Conservation (phyloP, 2,888 invertebrate genomes). For the Orchesellides sinensis region DNA sequence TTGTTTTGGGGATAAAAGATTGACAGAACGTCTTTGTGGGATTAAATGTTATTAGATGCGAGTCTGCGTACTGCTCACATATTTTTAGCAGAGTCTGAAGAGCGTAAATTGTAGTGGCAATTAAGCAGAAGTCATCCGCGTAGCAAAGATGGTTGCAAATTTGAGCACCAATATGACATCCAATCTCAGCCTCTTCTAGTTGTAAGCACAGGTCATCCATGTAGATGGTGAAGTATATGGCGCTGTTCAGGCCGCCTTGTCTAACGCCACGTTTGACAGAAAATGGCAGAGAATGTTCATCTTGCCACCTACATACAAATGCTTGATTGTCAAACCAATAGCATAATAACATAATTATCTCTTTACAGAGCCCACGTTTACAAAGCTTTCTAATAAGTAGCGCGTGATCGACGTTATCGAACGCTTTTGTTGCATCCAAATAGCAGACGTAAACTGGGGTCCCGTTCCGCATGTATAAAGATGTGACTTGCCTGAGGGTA, state of each 20-base stretch:
- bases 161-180: too few species aligned
- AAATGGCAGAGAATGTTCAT: not conserved
- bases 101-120: not conserved
- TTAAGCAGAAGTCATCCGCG: conserved; percentile 14
- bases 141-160: conserved; percentile 4
- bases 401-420: not conserved
- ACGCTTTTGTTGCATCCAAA: conserved; percentile 3
- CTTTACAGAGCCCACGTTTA: not conserved
- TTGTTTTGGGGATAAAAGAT: not conserved
- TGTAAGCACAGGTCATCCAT: conserved; percentile 5
- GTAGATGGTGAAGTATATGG: conserved; percentile 14
- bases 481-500: not conserved
- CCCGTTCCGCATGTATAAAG: conserved; percentile 7
- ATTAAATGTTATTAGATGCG: conserved; percentile 20
- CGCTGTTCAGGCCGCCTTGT: conserved; percentile 26
- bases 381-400: not conserved
- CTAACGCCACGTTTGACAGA: not conserved
- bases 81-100: not conserved
- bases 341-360: not conserved
- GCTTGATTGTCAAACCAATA: conserved; percentile 24
- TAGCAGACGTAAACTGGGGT: conserved; percentile 8
- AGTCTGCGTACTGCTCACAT: conserved; percentile 21
- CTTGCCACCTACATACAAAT: conserved; percentile 6
- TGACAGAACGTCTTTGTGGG: conserved; percentile 22
- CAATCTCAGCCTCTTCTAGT: not conserved